phyloP scores from a whole-genome alignment of 1,140 invertebrate genomes.

The Drosophila prosaltans region DNA sequence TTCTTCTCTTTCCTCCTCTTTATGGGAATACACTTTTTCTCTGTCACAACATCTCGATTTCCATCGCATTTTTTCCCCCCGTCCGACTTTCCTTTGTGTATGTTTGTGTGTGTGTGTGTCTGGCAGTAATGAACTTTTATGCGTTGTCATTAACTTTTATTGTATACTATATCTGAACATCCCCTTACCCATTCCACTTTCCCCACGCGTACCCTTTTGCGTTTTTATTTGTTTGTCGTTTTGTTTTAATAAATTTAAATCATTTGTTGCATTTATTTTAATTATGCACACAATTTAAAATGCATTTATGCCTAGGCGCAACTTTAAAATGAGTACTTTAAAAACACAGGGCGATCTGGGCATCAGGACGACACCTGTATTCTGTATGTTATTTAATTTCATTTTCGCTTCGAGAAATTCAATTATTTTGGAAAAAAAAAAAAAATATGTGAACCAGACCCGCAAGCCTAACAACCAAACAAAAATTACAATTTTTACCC shows the following conservation, averaged over 20 bases:
- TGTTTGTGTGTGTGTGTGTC: conserved; percentile 43
- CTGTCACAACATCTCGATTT: conserved; percentile 34
- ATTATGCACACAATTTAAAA: conserved; percentile 75
- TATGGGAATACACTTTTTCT: conserved; percentile 35
- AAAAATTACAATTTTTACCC: conserved; percentile 31
- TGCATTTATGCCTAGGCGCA: conserved; percentile 48
- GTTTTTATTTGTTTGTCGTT: conserved; percentile 37
- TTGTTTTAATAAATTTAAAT: conserved; percentile 80
- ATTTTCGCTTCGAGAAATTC: conserved; percentile 70
- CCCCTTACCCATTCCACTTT: not conserved
- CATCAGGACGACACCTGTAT: conserved; percentile 4
- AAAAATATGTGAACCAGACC: not conserved
- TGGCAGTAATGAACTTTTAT: conserved; percentile 79
- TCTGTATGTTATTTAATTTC: conserved; percentile 51
- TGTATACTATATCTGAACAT: conserved; percentile 64
- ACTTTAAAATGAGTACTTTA: conserved; percentile 38
- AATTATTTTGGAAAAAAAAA: conserved; percentile 58
- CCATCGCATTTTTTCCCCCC: not conserved
- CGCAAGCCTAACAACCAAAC: conserved; percentile 30
- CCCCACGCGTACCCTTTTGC: conserved; percentile 23
- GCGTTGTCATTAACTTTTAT: conserved; percentile 81
- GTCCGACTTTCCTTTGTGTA: too few species aligned
- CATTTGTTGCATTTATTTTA: conserved; percentile 81
- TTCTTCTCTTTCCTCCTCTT: not conserved
- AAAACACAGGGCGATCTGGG: conserved; percentile 5